Conservation (phyloP, 1,140 invertebrate species). For the Mycetomoellerius zeteki region DNA sequence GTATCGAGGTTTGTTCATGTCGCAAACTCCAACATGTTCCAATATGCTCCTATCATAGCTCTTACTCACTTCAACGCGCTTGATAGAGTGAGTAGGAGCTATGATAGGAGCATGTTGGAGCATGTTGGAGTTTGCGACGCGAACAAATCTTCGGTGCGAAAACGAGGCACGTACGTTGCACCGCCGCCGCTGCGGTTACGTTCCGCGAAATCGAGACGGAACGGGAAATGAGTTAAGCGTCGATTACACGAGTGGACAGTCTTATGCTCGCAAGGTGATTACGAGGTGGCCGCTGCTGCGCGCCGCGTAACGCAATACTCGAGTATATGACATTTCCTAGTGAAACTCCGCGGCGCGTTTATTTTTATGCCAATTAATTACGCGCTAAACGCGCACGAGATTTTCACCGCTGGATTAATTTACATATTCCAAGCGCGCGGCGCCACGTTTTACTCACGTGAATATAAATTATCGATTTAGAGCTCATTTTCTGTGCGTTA, state of each 20-base stretch:
- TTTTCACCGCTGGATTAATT: constrained; percentile 15
- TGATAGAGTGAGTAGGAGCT: no score
- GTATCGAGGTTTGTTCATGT: no score
- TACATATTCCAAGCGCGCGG: not conserved
- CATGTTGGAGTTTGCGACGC: no score
- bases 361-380: constrained; percentile 30
- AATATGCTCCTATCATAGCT: no score
- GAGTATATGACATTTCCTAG: constrained; percentile 46
- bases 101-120: no score
- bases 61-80: no score
- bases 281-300: constrained; percentile 21
- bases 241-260: constrained; percentile 54
- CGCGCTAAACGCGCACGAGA: constrained; percentile 11
- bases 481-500: not conserved
- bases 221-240: constrained; percentile 67
- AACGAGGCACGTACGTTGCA: constrained; percentile 38
- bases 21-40: no score
- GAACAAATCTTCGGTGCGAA: no score
- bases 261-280: constrained; percentile 47
- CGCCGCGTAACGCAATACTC: constrained; percentile 41
- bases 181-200: constrained; percentile 7
- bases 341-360: constrained; percentile 38
- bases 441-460: not conserved
- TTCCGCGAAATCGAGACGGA: constrained; percentile 74
- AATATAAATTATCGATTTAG: not conserved